These are phyloP conservation scores for Caenorhabditis brenneri DNA, from an alignment of 1,140 invertebrate genomes.

Conservation along the genomic window DNA sequence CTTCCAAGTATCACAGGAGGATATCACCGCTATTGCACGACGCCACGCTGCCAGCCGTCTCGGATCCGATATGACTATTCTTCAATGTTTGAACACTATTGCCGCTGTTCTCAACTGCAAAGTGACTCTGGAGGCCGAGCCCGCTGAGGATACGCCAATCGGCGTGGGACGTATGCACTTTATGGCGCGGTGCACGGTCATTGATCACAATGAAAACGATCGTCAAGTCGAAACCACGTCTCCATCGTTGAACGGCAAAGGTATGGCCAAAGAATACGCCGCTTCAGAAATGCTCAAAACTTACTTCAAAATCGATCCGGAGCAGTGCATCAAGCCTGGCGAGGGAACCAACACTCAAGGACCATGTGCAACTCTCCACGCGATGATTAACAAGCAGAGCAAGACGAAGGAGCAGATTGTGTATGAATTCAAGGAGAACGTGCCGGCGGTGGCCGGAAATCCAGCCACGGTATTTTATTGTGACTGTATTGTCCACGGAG, in stretches of 20 bases:
- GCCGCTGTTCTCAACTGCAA: neutral
- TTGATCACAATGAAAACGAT: neutral
- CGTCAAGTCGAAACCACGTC: neutral
- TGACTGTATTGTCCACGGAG: conserved; percentile 10
- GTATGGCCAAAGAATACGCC: neutral
- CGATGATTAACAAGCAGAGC: neutral
- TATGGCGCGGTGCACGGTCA: neutral
- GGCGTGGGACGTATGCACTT: neutral
- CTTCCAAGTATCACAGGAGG: neutral
- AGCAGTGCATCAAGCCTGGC: neutral
- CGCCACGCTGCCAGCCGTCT: neutral
- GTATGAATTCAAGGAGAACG: conserved; percentile 17
- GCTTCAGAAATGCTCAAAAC: conserved; percentile 1
- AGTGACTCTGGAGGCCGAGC: neutral
- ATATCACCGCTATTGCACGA: neutral
- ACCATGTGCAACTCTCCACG: neutral
- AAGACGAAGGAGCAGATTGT: neutral
- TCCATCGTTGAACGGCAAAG: neutral
- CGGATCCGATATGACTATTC: neutral
- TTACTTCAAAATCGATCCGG: conserved; percentile 31
- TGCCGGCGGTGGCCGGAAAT: neutral
- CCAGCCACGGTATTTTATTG: neutral
- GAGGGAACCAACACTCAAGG: neutral
- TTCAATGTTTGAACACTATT: neutral
- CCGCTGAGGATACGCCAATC: neutral